phyloP scores from a whole-genome alignment of 2,113 vertebrate species.

The Rutilus rutilus region DNA sequence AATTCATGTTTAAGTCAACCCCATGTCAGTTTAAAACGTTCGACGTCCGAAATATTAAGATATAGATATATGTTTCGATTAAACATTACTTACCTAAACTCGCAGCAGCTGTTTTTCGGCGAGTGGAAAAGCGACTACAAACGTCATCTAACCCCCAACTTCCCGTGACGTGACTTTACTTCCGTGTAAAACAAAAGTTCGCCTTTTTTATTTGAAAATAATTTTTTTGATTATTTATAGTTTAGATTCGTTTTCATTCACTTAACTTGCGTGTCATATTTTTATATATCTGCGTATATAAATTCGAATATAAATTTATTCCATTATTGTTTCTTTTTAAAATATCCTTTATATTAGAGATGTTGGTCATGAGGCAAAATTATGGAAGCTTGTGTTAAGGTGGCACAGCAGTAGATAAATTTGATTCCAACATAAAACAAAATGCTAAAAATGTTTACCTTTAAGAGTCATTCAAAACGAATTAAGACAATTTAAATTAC shows the following conservation, averaged over 20 bases:
- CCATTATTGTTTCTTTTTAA: not conserved
- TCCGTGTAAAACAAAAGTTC: slow-evolving; percentile 47
- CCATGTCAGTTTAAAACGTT: not conserved
- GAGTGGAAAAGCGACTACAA: slow-evolving; percentile 27
- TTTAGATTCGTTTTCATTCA: not conserved
- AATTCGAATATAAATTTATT: not conserved
- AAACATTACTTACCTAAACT: slow-evolving; percentile 45
- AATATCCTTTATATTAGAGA: not conserved
- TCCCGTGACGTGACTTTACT: slow-evolving; percentile 46
- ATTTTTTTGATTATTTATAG: not conserved
- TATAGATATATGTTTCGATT: not conserved
- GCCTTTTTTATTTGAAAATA: not conserved
- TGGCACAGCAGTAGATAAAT: not conserved
- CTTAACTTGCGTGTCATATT: not conserved
- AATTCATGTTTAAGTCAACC: not conserved
- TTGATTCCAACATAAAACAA: not conserved
- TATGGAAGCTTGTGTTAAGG: not conserved
- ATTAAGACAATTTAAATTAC: not conserved
- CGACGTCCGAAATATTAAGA: not conserved
- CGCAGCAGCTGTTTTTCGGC: slow-evolving; percentile 45
- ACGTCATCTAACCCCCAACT: slow-evolving; percentile 55
- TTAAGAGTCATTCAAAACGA: not conserved
- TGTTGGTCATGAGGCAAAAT: not conserved
- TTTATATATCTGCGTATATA: not conserved
- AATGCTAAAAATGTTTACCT: not conserved